Conservation (phyloP, 2,797 vertebrate species). For the Iguana delicatissima region DNA sequence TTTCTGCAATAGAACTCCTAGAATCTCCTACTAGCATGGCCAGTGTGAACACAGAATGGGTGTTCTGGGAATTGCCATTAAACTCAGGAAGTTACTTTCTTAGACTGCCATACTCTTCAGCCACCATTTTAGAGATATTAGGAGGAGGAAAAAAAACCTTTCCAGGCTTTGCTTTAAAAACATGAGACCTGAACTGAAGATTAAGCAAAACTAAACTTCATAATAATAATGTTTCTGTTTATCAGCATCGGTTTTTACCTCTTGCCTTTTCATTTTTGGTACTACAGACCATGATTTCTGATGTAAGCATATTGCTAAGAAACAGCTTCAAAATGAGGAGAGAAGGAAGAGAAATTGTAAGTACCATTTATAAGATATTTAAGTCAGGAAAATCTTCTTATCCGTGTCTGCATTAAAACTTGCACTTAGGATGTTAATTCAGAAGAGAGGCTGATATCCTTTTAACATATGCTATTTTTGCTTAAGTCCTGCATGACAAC, state of each 20-base stretch:
- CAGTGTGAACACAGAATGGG: too few species aligned
- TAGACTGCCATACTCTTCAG: too few species aligned
- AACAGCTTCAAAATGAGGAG: slow-evolving; percentile 34
- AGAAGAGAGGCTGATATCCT: slow-evolving; percentile 19
- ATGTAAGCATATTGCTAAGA: not conserved
- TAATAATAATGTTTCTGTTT: slow-evolving; percentile 29
- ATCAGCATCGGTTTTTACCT: not conserved
- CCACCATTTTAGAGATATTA: too few species aligned
- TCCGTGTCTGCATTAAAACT: slow-evolving; percentile 45
- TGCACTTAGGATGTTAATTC: slow-evolving; percentile 27
- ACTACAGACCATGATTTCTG: slow-evolving; percentile 15
- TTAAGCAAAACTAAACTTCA: slow-evolving; percentile 26
- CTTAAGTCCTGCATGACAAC: slow-evolving; percentile 30
- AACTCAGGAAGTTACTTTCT: too few species aligned
- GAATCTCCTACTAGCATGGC: too few species aligned
- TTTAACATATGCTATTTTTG: slow-evolving; percentile 60
- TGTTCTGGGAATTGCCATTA: too few species aligned
- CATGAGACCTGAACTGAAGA: not conserved
- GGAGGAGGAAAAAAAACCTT: too few species aligned
- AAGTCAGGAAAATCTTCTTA: slow-evolving; percentile 40
- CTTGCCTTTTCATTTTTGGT: slow-evolving; percentile 13
- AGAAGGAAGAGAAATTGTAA: not conserved
- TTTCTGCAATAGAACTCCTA: too few species aligned
- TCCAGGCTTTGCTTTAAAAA: not conserved
- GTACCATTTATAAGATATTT: slow-evolving; percentile 29